Percentiles rank a stretch among this genome's conserved stretches.
phyloP scores from a whole-genome alignment of 2,797 vertebrate species.

The Amphiprion clarkii region DNA sequence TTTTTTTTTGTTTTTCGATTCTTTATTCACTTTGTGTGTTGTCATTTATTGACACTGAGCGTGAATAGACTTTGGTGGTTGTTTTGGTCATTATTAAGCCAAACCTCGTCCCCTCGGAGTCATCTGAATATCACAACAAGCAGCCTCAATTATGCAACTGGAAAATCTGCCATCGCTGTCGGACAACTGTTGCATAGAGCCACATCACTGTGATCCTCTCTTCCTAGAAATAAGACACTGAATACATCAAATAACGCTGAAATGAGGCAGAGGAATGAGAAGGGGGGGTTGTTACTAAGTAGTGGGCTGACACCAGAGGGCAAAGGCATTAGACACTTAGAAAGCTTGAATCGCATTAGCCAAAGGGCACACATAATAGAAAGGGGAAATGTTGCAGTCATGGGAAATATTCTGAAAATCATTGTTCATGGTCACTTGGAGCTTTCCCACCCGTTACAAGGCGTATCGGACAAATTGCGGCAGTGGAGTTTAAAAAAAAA shows the following conservation, averaged over 20 bases:
- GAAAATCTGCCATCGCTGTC: constrained; percentile 1
- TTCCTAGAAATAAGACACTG: constrained; percentile 11
- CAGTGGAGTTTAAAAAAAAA: constrained; percentile 15
- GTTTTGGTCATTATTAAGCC: constrained; percentile 28
- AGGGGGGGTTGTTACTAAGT: constrained; percentile 61
- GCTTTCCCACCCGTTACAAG: constrained; percentile 56
- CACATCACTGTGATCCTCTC: constrained; percentile 21
- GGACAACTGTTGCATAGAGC: constrained; percentile 3
- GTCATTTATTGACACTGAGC: constrained; percentile 21
- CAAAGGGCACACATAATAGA: constrained; percentile 71
- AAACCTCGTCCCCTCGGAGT: background rate
- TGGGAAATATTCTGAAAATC: constrained; percentile 73
- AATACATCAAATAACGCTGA: constrained; percentile 46
- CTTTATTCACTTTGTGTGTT: constrained; percentile 38
- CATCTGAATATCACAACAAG: constrained; percentile 16
- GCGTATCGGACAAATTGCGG: constrained; percentile 42
- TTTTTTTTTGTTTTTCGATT: constrained; percentile 39
- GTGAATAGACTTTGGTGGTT: constrained; percentile 25
- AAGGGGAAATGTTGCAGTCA: constrained; percentile 68
- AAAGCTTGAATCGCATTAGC: constrained; percentile 74
- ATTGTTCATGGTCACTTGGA: constrained; percentile 55
- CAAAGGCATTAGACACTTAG: constrained; percentile 77
- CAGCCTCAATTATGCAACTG: background rate
- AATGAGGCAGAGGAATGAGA: constrained; percentile 43
- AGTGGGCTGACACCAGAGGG: constrained; percentile 76